A percentile compares a stretch with the other conserved stretches of the same genome.
Conservation (phyloP, 2,888 invertebrate species). For the Autographa pulchrina region DNA sequence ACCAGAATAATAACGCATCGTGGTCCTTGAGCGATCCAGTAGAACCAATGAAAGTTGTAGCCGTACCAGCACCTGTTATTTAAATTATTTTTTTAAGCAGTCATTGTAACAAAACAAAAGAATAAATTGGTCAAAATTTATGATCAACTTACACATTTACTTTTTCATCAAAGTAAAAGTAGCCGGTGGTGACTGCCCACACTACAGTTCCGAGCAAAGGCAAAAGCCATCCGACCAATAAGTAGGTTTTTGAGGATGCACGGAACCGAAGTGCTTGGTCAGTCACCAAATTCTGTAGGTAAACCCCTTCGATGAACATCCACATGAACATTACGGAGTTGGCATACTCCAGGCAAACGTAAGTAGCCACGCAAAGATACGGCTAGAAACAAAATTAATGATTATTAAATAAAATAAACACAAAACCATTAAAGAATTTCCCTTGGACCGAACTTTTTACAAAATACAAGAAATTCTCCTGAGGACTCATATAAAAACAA, state of each 20-base stretch:
- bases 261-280: slow-evolving; percentile 92
- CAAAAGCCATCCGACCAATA: slow-evolving; percentile 93
- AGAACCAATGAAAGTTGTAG: slow-evolving; percentile 94
- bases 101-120: background rate
- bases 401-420: background rate
- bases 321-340: slow-evolving; percentile 98
- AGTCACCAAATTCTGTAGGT: slow-evolving; percentile 95
- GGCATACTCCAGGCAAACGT: slow-evolving; percentile 95
- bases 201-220: slow-evolving; percentile 91
- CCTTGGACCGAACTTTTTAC: no score
- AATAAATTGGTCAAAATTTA: background rate
- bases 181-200: slow-evolving; percentile 91
- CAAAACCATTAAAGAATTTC: no score
- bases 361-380: slow-evolving; percentile 93
- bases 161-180: slow-evolving; percentile 70
- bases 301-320: slow-evolving; percentile 99
- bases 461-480: no score
- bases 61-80: slow-evolving; percentile 93
- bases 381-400: slow-evolving; percentile 88
- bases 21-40: slow-evolving; percentile 98
- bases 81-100: background rate
- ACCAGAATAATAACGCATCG: slow-evolving; percentile 94
- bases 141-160: slow-evolving; percentile 65
- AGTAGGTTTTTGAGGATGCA: slow-evolving; percentile 89
- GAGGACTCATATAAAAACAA: no score